Evolutionary conservation across 2,888 invertebrate species (phyloP), one percentile per base, ranked within the genome.

Genomic region (Aspidiotus rigidus): DNA sequence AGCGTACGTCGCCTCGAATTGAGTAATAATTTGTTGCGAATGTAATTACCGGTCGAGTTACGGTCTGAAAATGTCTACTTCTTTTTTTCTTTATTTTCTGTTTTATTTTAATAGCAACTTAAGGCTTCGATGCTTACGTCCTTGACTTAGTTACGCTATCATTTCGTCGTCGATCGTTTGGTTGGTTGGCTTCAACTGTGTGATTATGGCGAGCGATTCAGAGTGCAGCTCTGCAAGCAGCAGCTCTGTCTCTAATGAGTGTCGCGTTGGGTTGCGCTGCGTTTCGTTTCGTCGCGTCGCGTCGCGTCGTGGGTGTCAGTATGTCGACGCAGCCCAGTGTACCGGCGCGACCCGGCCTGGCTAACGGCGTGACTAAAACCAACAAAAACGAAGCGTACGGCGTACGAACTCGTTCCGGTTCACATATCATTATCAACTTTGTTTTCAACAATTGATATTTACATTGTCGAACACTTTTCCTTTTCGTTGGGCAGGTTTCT

Each of bases 391-490:
- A 5, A 28, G 60, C 59, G 60, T 44, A 44, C 39, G 53, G 67
- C 67, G 59, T 67, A 49, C 67, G 60, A 67, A 67, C 67, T 67
- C 67, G 67, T 67, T 67, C 67, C 67, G 67, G 67, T 67, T 67
- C 56, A 28, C 7, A 39, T 59, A 28, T 7, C 13, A 59, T 11
- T 39, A 39, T 13, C 9, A 59, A 59, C 13, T 59, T 13, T 17
- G 17, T 57, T 44, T 55, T 42, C 15, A 41, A 55, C 42, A 42
- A 44, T 42, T 44, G 57, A 57, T 67, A 67, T 67, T 67, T 67
- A 67, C 67, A 67, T 53, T 67, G 67, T 67, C 67, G 59, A 67
- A 60, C 44, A 53, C 66, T 57, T 57, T 16, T 28, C 66, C 39
- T 40, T 55, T 42, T 42, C n/a, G 40, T 16, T 57, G 11, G 16